Evolutionary conservation across 2,797 vertebrate species (phyloP).

Genomic region (Sphenopsis melanotis): DNA sequence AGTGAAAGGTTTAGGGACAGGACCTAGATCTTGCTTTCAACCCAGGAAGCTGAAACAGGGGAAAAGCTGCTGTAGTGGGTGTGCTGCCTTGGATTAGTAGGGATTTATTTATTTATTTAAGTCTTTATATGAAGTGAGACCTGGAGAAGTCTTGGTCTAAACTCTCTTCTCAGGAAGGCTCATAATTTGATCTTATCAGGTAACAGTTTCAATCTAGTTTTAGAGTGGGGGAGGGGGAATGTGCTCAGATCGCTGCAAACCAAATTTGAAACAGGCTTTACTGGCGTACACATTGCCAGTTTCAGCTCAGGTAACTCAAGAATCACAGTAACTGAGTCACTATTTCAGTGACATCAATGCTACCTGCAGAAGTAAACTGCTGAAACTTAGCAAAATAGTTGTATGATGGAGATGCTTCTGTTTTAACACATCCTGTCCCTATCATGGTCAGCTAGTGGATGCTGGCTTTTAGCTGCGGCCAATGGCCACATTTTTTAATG

Average conservation of each 20-base stretch:
- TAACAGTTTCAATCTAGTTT: not conserved
- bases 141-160: not conserved
- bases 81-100: not conserved
- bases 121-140: not conserved
- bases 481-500: not conserved
- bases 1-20: not conserved
- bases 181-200: not conserved
- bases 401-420: not conserved
- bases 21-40: not conserved
- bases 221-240: not conserved
- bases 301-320: conserved; percentile 22
- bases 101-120: not conserved
- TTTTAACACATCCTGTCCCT: not conserved
- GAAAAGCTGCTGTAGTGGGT: not conserved
- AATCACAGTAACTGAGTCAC: conserved; percentile 3
- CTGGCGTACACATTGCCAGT: not conserved
- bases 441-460: not conserved
- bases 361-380: not conserved
- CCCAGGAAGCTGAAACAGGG: not conserved
- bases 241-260: not conserved
- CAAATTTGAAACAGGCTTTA: not conserved
- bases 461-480: not conserved
- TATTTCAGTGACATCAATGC: not conserved
- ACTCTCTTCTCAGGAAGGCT: not conserved
- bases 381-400: not conserved